Conservation (phyloP, 2,113 vertebrate genomes). For the Mola mola region DNA sequence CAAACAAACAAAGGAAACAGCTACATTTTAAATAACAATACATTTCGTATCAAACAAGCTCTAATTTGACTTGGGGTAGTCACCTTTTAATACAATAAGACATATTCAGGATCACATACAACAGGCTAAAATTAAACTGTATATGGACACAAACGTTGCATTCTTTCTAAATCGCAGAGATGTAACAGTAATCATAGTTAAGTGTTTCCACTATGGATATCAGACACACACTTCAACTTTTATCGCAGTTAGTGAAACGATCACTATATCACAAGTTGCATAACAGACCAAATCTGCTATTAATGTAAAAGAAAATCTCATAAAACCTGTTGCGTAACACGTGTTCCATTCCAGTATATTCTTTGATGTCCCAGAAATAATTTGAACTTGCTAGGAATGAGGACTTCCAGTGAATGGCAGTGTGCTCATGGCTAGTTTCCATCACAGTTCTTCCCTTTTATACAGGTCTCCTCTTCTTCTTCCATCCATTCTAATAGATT, state of each 20-base stretch:
- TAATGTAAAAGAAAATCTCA: constrained; percentile 69
- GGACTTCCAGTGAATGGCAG: constrained; percentile 69
- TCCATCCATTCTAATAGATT: constrained; percentile 61
- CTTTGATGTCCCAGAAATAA: constrained; percentile 71
- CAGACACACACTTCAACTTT: constrained; percentile 37
- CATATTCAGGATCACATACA: constrained; percentile 31
- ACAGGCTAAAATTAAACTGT: constrained; percentile 30
- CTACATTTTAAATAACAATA: constrained; percentile 13
- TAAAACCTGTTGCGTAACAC: constrained; percentile 66
- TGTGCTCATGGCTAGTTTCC: constrained; percentile 66
- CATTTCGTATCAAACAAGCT: constrained; percentile 10
- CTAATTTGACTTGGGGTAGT: background rate
- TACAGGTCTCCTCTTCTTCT: constrained; percentile 48
- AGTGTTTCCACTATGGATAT: constrained; percentile 56
- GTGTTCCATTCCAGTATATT: constrained; percentile 75
- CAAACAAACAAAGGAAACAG: background rate
- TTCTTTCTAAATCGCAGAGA: constrained; percentile 41
- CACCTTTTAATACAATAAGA: constrained; percentile 20
- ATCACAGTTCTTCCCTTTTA: constrained; percentile 62
- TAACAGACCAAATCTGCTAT: constrained; percentile 73
- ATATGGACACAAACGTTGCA: constrained; percentile 22
- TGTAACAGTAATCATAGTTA: constrained; percentile 50
- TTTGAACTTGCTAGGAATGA: constrained; percentile 66
- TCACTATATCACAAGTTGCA: constrained; percentile 69
- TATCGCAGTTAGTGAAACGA: constrained; percentile 62